These are phyloP conservation scores for Sinosuthora webbiana DNA, from an alignment of 2,113 vertebrate species.

Conservation along the genomic window DNA sequence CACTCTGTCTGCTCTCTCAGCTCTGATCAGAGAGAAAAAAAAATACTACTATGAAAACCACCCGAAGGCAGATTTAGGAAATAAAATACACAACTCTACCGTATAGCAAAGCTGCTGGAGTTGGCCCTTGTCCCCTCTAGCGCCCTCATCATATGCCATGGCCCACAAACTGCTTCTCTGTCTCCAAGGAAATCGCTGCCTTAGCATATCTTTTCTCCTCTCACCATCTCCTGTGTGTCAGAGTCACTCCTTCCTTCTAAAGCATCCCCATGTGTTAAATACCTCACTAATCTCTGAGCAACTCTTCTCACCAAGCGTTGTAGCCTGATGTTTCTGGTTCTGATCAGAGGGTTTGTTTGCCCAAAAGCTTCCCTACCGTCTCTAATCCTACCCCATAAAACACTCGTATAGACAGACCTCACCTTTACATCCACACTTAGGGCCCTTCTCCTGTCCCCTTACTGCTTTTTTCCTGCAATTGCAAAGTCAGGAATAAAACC, in stretches of 20 bases:
- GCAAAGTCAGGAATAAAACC: background rate
- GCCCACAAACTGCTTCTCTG: background rate
- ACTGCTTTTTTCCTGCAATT: background rate
- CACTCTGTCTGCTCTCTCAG: background rate
- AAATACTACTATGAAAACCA: background rate
- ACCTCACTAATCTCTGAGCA: background rate
- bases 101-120: background rate
- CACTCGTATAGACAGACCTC: background rate
- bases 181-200: background rate
- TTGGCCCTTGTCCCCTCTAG: background rate
- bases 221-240: background rate
- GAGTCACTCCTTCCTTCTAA: background rate
- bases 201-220: background rate
- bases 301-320: background rate
- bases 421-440: background rate
- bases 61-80: background rate
- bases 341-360: accelerated
- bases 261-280: background rate
- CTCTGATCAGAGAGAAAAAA: background rate
- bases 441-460: background rate
- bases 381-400: background rate
- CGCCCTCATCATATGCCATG: accelerated
- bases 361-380: background rate
- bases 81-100: background rate
- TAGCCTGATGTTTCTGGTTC: background rate